Percentiles rank a stretch among this genome's conserved stretches.
These are phyloP conservation scores for Drosophila pseudoananassae DNA, from an alignment of 1,140 invertebrate genomes.

Conservation along the genomic window DNA sequence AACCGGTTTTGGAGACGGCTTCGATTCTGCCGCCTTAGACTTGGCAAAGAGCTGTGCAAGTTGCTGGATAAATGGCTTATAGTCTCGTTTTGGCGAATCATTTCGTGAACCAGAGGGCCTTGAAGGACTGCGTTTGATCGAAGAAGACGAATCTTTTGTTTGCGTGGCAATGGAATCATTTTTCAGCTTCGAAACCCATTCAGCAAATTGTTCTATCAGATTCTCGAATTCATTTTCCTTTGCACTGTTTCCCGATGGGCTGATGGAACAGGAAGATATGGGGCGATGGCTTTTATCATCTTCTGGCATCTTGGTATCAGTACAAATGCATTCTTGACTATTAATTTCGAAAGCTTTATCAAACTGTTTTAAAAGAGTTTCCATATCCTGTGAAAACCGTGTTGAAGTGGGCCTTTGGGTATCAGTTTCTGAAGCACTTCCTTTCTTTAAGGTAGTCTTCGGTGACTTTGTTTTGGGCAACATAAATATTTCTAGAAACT, in stretches of 20 bases:
- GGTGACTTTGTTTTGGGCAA: background rate
- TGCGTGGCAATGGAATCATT: background rate
- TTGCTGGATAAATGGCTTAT: constrained; percentile 13
- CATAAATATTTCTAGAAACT: constrained; percentile 29
- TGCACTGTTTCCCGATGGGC: background rate
- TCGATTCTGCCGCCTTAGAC: background rate
- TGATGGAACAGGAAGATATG: background rate
- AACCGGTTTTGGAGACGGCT: background rate
- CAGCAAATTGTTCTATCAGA: background rate
- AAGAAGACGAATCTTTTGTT: background rate
- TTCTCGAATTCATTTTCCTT: background rate
- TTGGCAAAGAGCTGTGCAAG: constrained; percentile 1
- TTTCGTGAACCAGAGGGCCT: background rate
- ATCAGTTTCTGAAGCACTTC: background rate
- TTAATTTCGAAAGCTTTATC: background rate
- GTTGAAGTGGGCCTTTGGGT: background rate
- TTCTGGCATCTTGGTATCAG: background rate
- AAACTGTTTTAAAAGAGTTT: constrained; percentile 11
- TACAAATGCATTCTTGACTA: background rate
- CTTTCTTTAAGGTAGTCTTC: background rate
- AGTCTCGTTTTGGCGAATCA: constrained; percentile 7
- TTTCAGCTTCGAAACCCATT: background rate
- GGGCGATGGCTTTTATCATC: background rate
- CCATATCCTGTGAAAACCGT: background rate
- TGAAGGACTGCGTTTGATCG: too few relatives aligned